Evolutionary conservation across 92 coral and sea anemone genomes (phyloP), one percentile per base, ranked within the genome.

Genomic region (Anthopleura xanthogrammica): DNA sequence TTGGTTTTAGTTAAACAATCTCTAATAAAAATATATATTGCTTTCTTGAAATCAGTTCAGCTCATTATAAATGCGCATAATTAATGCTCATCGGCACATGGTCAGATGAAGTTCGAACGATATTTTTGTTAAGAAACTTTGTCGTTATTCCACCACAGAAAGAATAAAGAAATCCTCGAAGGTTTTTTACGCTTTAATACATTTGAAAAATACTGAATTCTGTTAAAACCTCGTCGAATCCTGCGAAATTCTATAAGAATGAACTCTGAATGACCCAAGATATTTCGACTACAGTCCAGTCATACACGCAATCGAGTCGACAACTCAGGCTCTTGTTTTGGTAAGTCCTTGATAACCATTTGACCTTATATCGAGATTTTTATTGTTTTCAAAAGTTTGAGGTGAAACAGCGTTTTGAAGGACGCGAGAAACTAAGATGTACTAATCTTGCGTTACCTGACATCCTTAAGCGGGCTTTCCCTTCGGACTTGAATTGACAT

Each of bases 321-420:
- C 39, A 5, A 12, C 68, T 22, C 4, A 12, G 60, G 12, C 29
- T 8, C 7, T 46, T 60, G 75, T 68, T 81, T 80, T 20, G 84
- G 84, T 71, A 70, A 70, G 77, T 52, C 65, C 20, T 70, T 50
- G 46, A 17, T 80, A 72, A 80, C 83, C 83, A 48, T 64, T 17
- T 80, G 83, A 80, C 83, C 41, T 64, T n/a, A 22, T 39, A 19
- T 41, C 75, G 58, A 20, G 2, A 41, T 60, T 55, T 16, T 16
- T 24, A 23, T 64, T 64, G 50, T 40, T 16, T 46, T 80, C 2
- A 80, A 79, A 24, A 65, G 24, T 42, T 60, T 64, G 19, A 23
- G 23, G 17, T 20, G 14, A 66, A 80, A 65, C 11, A 36, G 42
- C 16, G 74, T 68, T 68, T 36, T 10, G 74, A 68, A 12, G 42